Conservation (phyloP, 2,113 vertebrate genomes). For the Sinocyclocheilus maitianheensis region DNA sequence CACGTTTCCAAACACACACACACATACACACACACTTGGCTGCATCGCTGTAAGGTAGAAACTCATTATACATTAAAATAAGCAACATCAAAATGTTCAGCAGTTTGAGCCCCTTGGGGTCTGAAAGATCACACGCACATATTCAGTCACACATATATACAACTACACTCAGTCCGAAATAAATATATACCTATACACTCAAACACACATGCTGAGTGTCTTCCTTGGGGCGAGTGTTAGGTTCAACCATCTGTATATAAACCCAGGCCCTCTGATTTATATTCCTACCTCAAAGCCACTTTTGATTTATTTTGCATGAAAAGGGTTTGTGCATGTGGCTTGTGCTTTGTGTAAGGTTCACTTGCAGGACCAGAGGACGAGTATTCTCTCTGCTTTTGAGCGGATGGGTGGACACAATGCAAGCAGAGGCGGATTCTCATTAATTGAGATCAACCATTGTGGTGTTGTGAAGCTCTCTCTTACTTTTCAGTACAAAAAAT, state of each 20-base stretch:
- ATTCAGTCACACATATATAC: slow-evolving; percentile 55
- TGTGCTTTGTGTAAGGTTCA: slow-evolving; percentile 10
- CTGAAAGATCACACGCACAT: slow-evolving; percentile 42
- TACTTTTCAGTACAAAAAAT: background rate
- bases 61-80: slow-evolving; percentile 67
- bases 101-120: slow-evolving; percentile 58
- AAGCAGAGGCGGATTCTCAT: slow-evolving; percentile 4
- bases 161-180: slow-evolving; percentile 57
- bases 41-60: slow-evolving; percentile 64
- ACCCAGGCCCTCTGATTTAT: slow-evolving; percentile 44
- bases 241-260: slow-evolving; percentile 59
- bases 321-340: slow-evolving; percentile 29
- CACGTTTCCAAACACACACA: background rate
- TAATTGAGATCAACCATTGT: slow-evolving; percentile 13
- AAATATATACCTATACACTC: slow-evolving; percentile 43
- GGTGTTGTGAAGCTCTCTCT: background rate
- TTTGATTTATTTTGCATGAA: slow-evolving; percentile 61
- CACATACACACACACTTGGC: slow-evolving; percentile 58
- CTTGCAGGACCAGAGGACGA: slow-evolving; percentile 4
- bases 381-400: background rate
- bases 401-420: background rate
- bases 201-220: slow-evolving; percentile 24
- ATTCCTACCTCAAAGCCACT: slow-evolving; percentile 49
- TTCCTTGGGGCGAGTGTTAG: slow-evolving; percentile 45
- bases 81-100: slow-evolving; percentile 60